Conservation (phyloP, 2,113 vertebrate species). For the Callorhinus ursinus region DNA sequence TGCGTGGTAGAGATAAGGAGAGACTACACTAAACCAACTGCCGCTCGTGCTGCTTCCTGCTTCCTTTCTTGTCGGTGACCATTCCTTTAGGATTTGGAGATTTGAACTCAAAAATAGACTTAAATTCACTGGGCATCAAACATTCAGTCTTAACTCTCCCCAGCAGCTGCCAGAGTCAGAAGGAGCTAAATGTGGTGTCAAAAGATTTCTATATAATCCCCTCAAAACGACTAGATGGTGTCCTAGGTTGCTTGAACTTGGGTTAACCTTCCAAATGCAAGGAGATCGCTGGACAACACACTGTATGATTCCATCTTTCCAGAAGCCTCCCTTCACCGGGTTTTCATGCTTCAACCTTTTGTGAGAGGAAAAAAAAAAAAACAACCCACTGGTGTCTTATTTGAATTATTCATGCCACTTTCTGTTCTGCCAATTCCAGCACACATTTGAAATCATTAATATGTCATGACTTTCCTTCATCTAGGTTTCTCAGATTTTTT, state of each 20-base stretch:
- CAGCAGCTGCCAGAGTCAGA: slow-evolving; percentile 75
- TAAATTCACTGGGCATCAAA: slow-evolving; percentile 82
- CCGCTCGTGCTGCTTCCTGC: slow-evolving; percentile 80
- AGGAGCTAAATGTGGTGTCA: slow-evolving; percentile 61
- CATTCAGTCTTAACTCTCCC: slow-evolving; percentile 73
- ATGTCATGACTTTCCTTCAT: slow-evolving; percentile 79
- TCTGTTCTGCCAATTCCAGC: slow-evolving; percentile 81
- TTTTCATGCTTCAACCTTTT: slow-evolving; percentile 88
- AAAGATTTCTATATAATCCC: slow-evolving; percentile 70
- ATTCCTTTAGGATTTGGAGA: slow-evolving; percentile 80
- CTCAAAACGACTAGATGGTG: neutral
- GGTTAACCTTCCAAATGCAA: slow-evolving; percentile 68
- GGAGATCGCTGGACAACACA: slow-evolving; percentile 67
- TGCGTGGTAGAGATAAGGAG: slow-evolving; percentile 29
- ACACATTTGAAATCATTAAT: slow-evolving; percentile 83
- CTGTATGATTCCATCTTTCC: slow-evolving; percentile 77
- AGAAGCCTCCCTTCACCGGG: slow-evolving; percentile 77
- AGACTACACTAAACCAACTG: neutral
- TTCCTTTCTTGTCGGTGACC: slow-evolving; percentile 75
- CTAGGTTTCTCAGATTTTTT: slow-evolving; percentile 39
- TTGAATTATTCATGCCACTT: slow-evolving; percentile 89
- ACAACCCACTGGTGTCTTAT: slow-evolving; percentile 68
- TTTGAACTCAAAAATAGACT: slow-evolving; percentile 83
- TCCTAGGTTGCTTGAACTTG: slow-evolving; percentile 69
- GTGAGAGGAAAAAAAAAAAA: slow-evolving; percentile 72